Base-by-base conservation (phyloP, 2,113 vertebrate species). In the Circaetus gallicus region DNA sequence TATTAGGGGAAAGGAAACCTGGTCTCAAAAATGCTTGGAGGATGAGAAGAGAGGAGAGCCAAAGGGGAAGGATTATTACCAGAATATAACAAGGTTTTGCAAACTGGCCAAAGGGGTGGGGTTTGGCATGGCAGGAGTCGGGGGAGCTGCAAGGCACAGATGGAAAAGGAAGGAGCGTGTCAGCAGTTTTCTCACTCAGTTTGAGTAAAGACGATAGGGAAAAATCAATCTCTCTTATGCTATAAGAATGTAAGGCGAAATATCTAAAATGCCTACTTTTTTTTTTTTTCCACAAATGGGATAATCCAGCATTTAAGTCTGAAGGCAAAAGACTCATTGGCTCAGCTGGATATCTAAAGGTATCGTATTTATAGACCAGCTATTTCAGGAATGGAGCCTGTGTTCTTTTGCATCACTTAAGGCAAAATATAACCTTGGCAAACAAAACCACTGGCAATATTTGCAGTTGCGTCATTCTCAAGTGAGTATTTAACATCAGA, bases 371-470 rank as follows among this genome's bases (percentile, higher is more conserved):
- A 97, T 96, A 97, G 97, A 96, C 95, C 74, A 87, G 79, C 89
- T 97, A 90, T 98, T 98, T 97, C 90, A 78, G 79, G 97, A 95
- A 83, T 84, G 53, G 93, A 93, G 89, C 62, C 90, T 95, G 53
- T 93, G 92, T 96, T 97, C 97, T 97, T 96, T 92, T 96, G 96
- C 97, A 95, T 97, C 92, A 95, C 95, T 97, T 97, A 96, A 97
- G 97, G 96, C 97, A 96, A 98, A 95, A 95, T 95, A 82, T 97
- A 96, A 97, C 95, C 95, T 98, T 97, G 96, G 94, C 97, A 97
- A 97, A 97, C 95, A 97, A 98, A 98, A 94, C 92, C 95, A 97
- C 97, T 95, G 95, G 97, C 97, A 97, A 74, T 96, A 98, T 96
- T 97, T 98, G 94, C 92, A 91, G 83, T 95, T 96, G 90, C 86